Conservation (phyloP, 2,888 invertebrate genomes). For the Iselma pallidipennis region DNA sequence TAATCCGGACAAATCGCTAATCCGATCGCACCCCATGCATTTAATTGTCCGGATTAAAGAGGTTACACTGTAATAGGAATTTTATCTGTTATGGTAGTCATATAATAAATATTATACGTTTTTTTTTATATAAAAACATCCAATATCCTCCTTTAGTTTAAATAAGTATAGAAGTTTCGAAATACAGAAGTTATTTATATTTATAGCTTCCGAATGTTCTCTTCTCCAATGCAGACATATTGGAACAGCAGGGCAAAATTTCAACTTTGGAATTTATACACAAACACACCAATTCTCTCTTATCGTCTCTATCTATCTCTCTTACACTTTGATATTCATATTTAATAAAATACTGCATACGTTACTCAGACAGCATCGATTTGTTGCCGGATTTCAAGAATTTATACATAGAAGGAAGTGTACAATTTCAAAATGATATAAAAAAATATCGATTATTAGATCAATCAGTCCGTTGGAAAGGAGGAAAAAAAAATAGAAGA, state of each 20-base stretch:
- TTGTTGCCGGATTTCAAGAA: neutral
- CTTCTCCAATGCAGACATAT: neutral
- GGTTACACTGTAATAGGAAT: too few relatives aligned
- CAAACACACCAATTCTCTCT: too few relatives aligned
- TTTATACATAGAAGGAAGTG: neutral
- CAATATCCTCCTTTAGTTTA: too few relatives aligned
- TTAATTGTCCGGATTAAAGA: too few relatives aligned
- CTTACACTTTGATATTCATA: neutral
- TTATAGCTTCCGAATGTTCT: neutral
- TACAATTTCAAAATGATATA: neutral
- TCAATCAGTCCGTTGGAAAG: too few relatives aligned
- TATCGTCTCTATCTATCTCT: neutral
- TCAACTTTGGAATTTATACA: neutral
- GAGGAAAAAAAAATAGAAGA: neutral
- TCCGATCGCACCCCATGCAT: too few relatives aligned
- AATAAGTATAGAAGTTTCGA: too few relatives aligned
- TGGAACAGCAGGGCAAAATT: neutral
- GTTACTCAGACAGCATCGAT: neutral
- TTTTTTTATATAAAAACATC: too few relatives aligned
- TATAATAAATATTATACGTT: too few relatives aligned
- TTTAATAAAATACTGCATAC: neutral
- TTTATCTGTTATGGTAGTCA: too few relatives aligned
- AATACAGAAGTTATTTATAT: neutral
- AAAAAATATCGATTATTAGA: too few relatives aligned
- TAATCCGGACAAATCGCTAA: too few relatives aligned